Conservation (phyloP, 2,888 invertebrate genomes). For the Lochmaea capreae region DNA sequence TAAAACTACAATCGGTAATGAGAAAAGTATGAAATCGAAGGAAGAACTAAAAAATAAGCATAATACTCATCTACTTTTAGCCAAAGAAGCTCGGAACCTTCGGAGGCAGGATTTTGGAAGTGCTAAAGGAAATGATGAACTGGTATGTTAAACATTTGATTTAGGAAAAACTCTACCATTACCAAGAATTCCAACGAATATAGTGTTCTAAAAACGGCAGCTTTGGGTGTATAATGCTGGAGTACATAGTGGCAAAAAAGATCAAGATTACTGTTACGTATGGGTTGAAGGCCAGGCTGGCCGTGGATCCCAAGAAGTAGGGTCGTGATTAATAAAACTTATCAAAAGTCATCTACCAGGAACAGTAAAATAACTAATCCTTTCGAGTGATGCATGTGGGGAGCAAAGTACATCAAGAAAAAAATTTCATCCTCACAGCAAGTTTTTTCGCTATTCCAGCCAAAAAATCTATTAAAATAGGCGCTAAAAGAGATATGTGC, state of each 20-base stretch:
- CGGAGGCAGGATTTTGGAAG: constrained; percentile 40
- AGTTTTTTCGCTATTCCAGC: too few species aligned
- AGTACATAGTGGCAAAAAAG: constrained; percentile 43
- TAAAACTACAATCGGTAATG: constrained; percentile 42
- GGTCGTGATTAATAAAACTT: constrained; percentile 46
- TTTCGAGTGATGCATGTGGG: neutral
- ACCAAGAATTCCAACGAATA: constrained; percentile 43
- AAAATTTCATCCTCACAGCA: too few species aligned
- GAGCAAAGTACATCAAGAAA: too few species aligned
- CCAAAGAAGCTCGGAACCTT: constrained; percentile 33
- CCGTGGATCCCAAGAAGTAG: constrained; percentile 47
- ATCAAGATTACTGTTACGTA: constrained; percentile 17
- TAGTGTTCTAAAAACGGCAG: constrained; percentile 52
- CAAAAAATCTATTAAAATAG: too few species aligned
- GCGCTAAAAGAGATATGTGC: too few species aligned
- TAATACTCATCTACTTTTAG: constrained; percentile 37
- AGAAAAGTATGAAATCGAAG: constrained; percentile 38
- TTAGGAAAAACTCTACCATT: constrained; percentile 33
- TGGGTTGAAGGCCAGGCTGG: constrained; percentile 49
- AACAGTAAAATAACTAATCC: neutral
- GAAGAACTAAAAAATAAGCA: constrained; percentile 31
- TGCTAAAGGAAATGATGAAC: constrained; percentile 27
- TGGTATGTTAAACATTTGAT: constrained; percentile 41
- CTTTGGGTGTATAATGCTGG: constrained; percentile 51
- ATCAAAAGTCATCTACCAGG: constrained; percentile 22